Evolutionary conservation across 2,113 vertebrate genomes (phyloP).

Genomic region (Eclectus roratus): DNA sequence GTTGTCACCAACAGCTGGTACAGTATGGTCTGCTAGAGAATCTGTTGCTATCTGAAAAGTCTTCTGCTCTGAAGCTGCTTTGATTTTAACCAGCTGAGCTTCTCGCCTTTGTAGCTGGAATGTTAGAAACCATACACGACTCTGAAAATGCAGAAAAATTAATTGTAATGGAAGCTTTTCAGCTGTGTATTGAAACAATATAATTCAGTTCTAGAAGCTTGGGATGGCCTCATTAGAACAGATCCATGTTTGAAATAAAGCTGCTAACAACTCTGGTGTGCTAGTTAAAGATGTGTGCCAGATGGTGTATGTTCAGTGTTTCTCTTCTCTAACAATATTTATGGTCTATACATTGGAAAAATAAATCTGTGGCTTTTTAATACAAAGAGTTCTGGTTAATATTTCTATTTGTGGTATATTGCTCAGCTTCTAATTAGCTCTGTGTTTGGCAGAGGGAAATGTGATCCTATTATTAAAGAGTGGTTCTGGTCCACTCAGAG

Average conservation of each 20-base stretch:
- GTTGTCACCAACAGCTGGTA: background rate
- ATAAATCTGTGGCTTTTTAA: background rate
- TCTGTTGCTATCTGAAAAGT: background rate
- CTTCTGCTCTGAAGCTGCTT: background rate
- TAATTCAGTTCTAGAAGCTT: background rate
- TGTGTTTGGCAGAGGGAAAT: background rate
- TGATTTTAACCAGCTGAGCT: conserved; percentile 11
- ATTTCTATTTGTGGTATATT: conserved; percentile 2
- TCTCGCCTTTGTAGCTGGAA: background rate
- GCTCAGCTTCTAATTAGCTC: background rate
- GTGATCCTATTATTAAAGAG: background rate
- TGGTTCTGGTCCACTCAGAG: background rate
- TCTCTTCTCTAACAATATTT: conserved; percentile 4
- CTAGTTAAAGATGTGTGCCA: conserved; percentile 11
- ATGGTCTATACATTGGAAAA: background rate
- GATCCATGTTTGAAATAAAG: background rate
- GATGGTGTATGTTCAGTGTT: background rate
- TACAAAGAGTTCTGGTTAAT: background rate
- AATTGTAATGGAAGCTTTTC: background rate
- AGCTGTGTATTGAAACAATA: background rate
- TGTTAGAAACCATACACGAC: background rate
- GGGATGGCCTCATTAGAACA: conserved; percentile 1
- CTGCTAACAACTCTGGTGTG: background rate
- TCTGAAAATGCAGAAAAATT: background rate
- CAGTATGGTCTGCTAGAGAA: background rate